Evolutionary conservation across 1,140 invertebrate genomes (phyloP).

Genomic region (Trichonephila clavata): DNA sequence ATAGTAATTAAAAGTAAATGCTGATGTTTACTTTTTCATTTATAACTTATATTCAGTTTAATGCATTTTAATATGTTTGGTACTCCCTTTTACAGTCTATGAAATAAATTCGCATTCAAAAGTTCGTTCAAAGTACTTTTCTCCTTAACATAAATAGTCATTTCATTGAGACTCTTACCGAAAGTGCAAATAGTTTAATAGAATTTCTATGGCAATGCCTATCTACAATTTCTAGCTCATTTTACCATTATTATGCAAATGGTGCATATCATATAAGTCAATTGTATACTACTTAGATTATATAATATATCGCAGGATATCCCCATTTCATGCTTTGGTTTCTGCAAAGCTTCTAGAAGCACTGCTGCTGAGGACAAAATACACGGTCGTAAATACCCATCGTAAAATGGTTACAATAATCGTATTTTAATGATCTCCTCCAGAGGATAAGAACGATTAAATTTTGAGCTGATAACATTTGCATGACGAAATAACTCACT

Average conservation of each 20-base stretch:
- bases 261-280: neutral
- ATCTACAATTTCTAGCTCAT: neutral
- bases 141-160: too few relatives aligned
- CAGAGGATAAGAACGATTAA: neutral
- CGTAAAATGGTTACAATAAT: neutral
- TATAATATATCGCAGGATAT: neutral
- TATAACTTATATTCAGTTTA: too few relatives aligned
- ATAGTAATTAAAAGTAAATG: too few relatives aligned
- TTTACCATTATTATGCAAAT: neutral
- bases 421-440: slow-evolving; percentile 19
- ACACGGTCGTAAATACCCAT: neutral
- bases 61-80: too few relatives aligned
- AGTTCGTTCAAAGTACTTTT: too few relatives aligned
- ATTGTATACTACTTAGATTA: neutral
- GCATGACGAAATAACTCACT: neutral
- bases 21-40: too few relatives aligned
- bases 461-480: slow-evolving; percentile 6
- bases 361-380: neutral
- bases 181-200: too few relatives aligned
- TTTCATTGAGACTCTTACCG: too few relatives aligned
- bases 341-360: neutral
- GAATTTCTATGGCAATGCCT: too few relatives aligned
- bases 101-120: too few relatives aligned
- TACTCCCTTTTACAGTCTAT: too few relatives aligned
- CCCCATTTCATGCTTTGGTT: neutral